Base-by-base conservation (phyloP, 2,113 vertebrate species). In the Caranx ignobilis region DNA sequence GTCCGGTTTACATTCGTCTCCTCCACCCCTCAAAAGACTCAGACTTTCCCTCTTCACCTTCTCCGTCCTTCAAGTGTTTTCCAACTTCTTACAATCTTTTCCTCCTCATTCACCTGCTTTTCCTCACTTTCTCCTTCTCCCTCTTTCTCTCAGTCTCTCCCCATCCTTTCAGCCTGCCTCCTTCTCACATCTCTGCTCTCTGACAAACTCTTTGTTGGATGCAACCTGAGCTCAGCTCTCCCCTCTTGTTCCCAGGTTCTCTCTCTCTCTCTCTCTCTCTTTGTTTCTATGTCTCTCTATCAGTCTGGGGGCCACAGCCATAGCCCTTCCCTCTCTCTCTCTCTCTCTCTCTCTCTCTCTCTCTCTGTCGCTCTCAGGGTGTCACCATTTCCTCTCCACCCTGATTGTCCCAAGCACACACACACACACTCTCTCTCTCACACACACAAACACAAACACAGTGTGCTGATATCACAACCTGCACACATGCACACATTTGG, bases 371-470 rank as follows among this genome's bases (percentile, higher is more conserved):
- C 81, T 79, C 74, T 88, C 74, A 84, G 92, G 92, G 94, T 93
- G 93, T 93, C 91, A 93, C 89, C 88, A 45, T 91, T 94, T 95
- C 92, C 93, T 91, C 87, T 88, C 87, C 82, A 87, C 89, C 80
- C 82, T 73, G 78, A 89, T 89, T 91, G 85, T 88, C 63, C 74
- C 26, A 54, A 54, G 59, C 52, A 47, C 55, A 43, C 39, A 61
- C 50, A 34, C 54, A 34, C 73, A 74, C 35, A 59, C 41, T 43
- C 41, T 63, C 62, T 39, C 79, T 63, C 61, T 45, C 11, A 18
- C 77, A 83, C 45, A 56, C 71, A 39, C 61, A 69, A 76, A 81
- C 62, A 79, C 37, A 81, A 65, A 75, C 13, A 81, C 66, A 83
- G 61, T 56, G 37, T 4, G 6, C 55, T 66, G 57, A 48, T 18